Evolutionary conservation across 2,888 invertebrate genomes (phyloP), one percentile per base, ranked within the genome.

Genomic region (Suillia variegata): DNA sequence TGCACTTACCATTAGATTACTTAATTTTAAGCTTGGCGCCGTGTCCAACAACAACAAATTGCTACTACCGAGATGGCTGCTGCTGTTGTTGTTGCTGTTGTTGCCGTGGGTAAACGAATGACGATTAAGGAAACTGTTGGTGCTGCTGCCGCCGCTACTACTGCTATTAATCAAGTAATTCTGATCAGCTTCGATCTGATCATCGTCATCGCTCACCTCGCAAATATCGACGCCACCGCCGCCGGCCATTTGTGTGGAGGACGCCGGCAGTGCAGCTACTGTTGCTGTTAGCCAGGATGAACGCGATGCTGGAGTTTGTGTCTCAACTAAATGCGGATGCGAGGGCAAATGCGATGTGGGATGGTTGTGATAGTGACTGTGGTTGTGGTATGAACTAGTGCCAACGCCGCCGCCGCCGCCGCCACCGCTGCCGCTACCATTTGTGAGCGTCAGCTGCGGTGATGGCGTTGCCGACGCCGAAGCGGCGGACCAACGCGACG

Each of bases 1-100:
- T 45, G 58, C 63, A 76, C 80, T 80, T 76, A 81, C 81, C 81
- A 81, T 81, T 69, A 81, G 78, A 74, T 81, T 80, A 70, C 81
- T 81, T 70, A 81, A 78, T 78, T 81, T 81, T 61, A 80, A 70
- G 66, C 81, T 81, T 58, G 81, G 81, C 68, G 78, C 77, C 62
- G 79, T 79, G 70, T 77, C 77, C 67, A 78, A 73, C 67, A 80
- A 62, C 58, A 66, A 69, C 68, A 75, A 76, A 71, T 78, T 73
- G 66, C 69, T 73, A 15, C 50, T 62, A 57, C 66, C 67, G 56
- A 67, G 63, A 62, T 67, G 56, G 17, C 24, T 61, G 51, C 21
- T 45, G 59, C 52, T 61, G 54, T 20, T 64, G 49, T 31, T 71
- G 64, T 17, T 66, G 58, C 24, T 62, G 59, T 56, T 64, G 60